phyloP scores from a whole-genome alignment of 2,113 vertebrate genomes.

The Centropus unirufus region DNA sequence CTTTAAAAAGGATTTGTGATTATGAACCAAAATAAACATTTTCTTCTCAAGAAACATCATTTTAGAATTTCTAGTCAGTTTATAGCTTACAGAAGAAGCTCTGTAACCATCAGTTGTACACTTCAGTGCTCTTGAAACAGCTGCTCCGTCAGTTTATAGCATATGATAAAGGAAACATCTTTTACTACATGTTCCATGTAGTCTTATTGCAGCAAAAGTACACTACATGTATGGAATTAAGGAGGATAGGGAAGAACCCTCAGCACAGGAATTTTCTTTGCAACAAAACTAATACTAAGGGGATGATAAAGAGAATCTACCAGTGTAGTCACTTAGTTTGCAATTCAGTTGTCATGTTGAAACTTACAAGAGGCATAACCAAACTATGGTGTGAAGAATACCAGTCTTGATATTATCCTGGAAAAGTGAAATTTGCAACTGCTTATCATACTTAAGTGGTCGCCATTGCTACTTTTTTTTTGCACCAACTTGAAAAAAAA shows the following conservation, averaged over 20 bases:
- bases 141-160: background rate
- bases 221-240: background rate
- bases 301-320: background rate
- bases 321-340: conserved; percentile 44
- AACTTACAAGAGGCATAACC: conserved; percentile 22
- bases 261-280: background rate
- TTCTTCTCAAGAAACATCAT: background rate
- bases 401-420: background rate
- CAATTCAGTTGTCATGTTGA: conserved; percentile 40
- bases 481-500: background rate
- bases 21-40: conserved; percentile 14
- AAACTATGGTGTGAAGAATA: conserved; percentile 22
- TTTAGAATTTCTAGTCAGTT: conserved; percentile 6
- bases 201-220: background rate
- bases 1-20: background rate
- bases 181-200: background rate
- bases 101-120: background rate
- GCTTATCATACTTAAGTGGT: conserved; percentile 58
- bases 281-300: background rate
- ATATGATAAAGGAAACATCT: background rate
- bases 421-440: conserved; percentile 62
- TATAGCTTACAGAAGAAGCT: background rate
- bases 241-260: background rate
- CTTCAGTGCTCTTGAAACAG: background rate
- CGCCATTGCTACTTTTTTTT: background rate